Evolutionary conservation across 1,140 invertebrate species (phyloP), one percentile per base, ranked within the genome.

Genomic region (Nasonia longicornis): DNA sequence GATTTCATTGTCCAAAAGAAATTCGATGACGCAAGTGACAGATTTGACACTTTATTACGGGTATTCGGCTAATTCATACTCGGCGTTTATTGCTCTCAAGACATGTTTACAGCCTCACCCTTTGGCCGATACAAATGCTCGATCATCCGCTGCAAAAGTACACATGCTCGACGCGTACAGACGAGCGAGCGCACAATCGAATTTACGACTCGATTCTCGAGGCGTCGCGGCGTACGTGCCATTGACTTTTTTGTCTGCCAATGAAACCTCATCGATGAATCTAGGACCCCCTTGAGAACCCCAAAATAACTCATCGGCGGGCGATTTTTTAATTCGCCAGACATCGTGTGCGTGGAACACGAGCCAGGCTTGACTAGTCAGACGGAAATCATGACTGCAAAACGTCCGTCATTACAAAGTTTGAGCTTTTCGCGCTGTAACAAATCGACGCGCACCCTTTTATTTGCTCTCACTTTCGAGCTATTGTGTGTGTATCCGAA

Each of bases 181-280:
- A 20, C 10, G 58, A 42, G 26, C 22, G 38, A 22, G 67, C 16
- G 74, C 74, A 58, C 64, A 75, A 75, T 75, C 48, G 58, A 79
- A 82, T 82, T 82, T 79, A 82, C 81, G 81, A 82, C 52, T 52
- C 31, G 74, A 42, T 67, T 70, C 45, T 42, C 73, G 63, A 67
- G 38, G 22, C 72, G 29, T 22, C 38, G 45, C 29, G 22, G 63
- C 48, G 11, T 35, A 58, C 45, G 22, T 70, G 20, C 67, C 79
- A 76, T 76, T 75, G 72, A 76, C 66, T 73, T 73, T 79, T 79
- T 67, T 82, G 69, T 79, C 81, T 20, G 31, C 81, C 69, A 72
- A 79, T 82, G 79, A 82, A 82, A 79, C 73, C 72, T 42, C 63
- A 75, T 82, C 71, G 81, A 79, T 75, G 31, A 3, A 79, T 74